These are phyloP conservation scores for Rhinichthys klamathensis DNA, from an alignment of 2,113 vertebrate genomes.

Conservation along the genomic window DNA sequence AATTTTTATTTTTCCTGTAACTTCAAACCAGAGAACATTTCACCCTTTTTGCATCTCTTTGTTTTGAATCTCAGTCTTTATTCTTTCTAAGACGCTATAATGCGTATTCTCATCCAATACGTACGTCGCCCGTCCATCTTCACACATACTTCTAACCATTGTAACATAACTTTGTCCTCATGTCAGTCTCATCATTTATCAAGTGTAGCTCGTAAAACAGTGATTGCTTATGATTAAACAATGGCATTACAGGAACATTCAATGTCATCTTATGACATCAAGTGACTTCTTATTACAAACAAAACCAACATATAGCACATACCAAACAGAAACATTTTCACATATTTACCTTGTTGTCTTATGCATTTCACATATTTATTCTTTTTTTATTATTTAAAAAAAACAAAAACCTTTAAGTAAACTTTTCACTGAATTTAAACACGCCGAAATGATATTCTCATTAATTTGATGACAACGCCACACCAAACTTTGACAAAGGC, in stretches of 20 bases:
- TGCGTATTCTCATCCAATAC: not conserved
- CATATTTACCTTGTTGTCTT: not conserved
- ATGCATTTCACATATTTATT: not conserved
- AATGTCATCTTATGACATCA: not conserved
- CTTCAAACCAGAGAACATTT: not conserved
- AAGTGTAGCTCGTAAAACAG: slow-evolving; percentile 5
- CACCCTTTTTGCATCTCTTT: slow-evolving; percentile 3
- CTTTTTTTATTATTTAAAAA: not conserved
- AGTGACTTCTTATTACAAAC: slow-evolving; percentile 26
- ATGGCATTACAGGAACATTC: not conserved
- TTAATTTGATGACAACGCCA: slow-evolving; percentile 8
- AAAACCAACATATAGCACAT: slow-evolving; percentile 17
- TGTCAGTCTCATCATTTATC: slow-evolving; percentile 19
- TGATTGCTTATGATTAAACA: not conserved
- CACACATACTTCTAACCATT: slow-evolving; percentile 51
- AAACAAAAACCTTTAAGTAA: not conserved
- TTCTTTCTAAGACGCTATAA: not conserved
- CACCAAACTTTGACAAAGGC: slow-evolving; percentile 26
- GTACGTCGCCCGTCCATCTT: not conserved
- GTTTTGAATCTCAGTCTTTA: slow-evolving; percentile 20
- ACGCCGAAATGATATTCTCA: not conserved
- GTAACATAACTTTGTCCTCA: slow-evolving; percentile 40
- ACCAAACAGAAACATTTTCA: not conserved
- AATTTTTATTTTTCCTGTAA: slow-evolving; percentile 24
- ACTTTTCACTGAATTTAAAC: not conserved